phyloP scores from a whole-genome alignment of 2,113 vertebrate genomes.

The Platichthys flesus region DNA sequence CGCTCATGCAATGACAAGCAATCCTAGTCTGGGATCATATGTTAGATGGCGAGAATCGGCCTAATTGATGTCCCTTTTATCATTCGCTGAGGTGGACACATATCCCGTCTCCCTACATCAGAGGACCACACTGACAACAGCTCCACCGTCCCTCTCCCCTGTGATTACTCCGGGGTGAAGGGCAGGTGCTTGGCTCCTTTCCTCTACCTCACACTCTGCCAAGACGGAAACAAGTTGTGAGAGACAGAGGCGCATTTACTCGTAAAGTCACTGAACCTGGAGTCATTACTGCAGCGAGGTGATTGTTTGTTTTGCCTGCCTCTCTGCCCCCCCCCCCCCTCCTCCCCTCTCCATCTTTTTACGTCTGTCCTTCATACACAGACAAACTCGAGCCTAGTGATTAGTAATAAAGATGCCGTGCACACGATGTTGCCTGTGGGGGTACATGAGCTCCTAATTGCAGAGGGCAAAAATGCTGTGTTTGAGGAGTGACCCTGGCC shows the following conservation, averaged over 20 bases:
- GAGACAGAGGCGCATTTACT: constrained; percentile 48
- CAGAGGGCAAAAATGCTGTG: constrained; percentile 35
- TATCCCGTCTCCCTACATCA: constrained; percentile 36
- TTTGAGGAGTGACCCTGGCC: constrained; percentile 36
- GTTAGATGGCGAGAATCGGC: constrained; percentile 6
- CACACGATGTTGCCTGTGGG: constrained; percentile 52
- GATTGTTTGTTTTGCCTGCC: constrained; percentile 12
- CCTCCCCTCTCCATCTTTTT: not conserved
- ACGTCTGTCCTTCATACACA: not conserved
- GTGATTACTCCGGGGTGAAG: constrained; percentile 43
- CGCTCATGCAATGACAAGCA: constrained; percentile 22
- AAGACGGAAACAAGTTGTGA: constrained; percentile 46
- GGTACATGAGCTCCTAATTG: constrained; percentile 62
- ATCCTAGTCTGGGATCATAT: constrained; percentile 17
- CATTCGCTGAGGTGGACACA: constrained; percentile 44
- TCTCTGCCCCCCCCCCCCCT: not conserved
- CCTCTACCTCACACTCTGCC: constrained; percentile 31
- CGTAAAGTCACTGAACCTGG: constrained; percentile 62
- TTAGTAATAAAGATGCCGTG: constrained; percentile 55
- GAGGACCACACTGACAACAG: constrained; percentile 45
- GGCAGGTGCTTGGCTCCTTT: constrained; percentile 47
- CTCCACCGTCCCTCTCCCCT: constrained; percentile 49
- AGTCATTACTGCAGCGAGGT: constrained; percentile 54
- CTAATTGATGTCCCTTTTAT: constrained; percentile 53
- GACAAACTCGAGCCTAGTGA: constrained; percentile 37